These are phyloP conservation scores for Cynoglossus semilaevis DNA, from an alignment of 2,113 vertebrate genomes.

Conservation along the genomic window DNA sequence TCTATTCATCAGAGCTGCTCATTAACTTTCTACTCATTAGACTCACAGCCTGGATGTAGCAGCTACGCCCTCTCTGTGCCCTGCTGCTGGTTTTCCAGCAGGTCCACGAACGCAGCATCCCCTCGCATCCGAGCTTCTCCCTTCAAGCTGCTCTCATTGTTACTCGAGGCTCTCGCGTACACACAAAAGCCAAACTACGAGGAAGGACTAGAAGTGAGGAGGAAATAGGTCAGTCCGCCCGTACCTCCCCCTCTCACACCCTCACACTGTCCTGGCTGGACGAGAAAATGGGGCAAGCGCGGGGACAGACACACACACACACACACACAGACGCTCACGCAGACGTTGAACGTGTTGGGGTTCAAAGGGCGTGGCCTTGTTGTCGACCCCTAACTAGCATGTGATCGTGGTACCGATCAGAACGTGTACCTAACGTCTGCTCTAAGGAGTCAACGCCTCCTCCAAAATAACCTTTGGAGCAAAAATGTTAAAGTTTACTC, in stretches of 20 bases:
- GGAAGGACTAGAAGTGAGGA: slow-evolving; percentile 37
- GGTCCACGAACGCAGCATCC: slow-evolving; percentile 50
- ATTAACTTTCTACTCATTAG: slow-evolving; percentile 64
- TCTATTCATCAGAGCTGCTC: slow-evolving; percentile 59
- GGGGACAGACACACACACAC: slow-evolving; percentile 36
- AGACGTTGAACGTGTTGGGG: slow-evolving; percentile 62
- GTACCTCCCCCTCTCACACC: slow-evolving; percentile 61
- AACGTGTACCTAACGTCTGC: background rate
- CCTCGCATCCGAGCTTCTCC: slow-evolving; percentile 41
- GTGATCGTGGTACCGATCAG: slow-evolving; percentile 47
- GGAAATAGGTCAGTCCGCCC: slow-evolving; percentile 73
- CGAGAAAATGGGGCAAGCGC: slow-evolving; percentile 66
- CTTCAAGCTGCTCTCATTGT: slow-evolving; percentile 50
- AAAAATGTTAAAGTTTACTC: no score
- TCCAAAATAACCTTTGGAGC: no score
- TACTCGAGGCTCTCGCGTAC: slow-evolving; percentile 40
- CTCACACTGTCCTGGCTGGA: slow-evolving; percentile 61
- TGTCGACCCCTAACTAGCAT: slow-evolving; percentile 46
- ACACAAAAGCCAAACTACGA: slow-evolving; percentile 38
- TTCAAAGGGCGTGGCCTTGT: slow-evolving; percentile 53
- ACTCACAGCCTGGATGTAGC: slow-evolving; percentile 46
- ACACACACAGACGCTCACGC: no score
- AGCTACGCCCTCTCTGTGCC: slow-evolving; percentile 45
- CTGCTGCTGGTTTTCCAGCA: slow-evolving; percentile 55
- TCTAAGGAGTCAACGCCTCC: no score